Base-by-base conservation (phyloP, 2,797 vertebrate genomes). In the Carcharodon carcharias region DNA sequence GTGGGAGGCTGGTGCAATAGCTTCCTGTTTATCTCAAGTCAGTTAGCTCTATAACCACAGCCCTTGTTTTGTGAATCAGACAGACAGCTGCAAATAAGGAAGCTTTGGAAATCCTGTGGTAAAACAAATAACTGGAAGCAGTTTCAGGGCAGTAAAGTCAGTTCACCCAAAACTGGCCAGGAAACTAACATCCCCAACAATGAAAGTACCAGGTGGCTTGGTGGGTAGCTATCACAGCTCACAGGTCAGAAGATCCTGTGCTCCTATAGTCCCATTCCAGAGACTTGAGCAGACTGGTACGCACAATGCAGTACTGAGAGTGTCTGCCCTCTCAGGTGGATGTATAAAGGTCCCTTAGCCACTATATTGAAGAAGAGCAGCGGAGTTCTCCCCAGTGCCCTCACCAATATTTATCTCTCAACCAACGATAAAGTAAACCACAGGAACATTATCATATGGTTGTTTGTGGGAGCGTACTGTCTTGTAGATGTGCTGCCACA, bases 21-120 rank as follows among this genome's bases (percentile, higher is more conserved):
- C 26, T 95, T 95, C 71, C 94, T 73, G 71, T 95, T 95, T 95
- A 77, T 95, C 45, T 73, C 8, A 54, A 71, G 35, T 95, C 28
- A 71, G 16, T 31, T 58, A 77, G 50, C 71, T 35, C 71, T 69
- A 65, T n/a, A 88, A 95, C 69, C 94, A 77, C 94, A 95, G 45
- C 16, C 2, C 45, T 50, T 85, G 40, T 85, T 85, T 54, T 73
- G 56, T 56, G 65, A 95, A 73, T 93, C 63, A 93, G 63, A 67
- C 63, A 26, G 3, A 1, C 18, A 40, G 8, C n/a, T 67, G n/a
- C 63, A 67, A 45, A 4, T 92, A 63, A 92, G 58, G 56, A 18
- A 58, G 58, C 58, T 92, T 92, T 93, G n/a, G 91, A 93, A 93
- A 67, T 45, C 91, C 21, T 93, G n/a, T 67, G 63, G 91, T 67